Percentiles rank a stretch among this genome's conserved stretches.
Conservation (phyloP, 2,888 invertebrate species). For the Nomada ruficornis region DNA sequence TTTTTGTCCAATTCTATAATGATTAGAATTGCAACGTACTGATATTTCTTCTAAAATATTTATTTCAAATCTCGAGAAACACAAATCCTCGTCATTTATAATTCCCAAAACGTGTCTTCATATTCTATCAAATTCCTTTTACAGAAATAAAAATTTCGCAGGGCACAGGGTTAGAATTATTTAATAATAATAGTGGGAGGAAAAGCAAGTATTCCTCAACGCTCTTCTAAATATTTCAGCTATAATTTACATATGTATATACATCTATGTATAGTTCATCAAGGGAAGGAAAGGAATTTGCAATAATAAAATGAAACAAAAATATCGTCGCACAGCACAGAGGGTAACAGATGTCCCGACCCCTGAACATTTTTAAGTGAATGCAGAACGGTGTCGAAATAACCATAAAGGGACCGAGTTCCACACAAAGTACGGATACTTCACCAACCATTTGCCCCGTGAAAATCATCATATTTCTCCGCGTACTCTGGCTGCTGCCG, state of each 20-base stretch:
- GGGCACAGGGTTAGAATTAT: no score
- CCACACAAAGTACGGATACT: constrained; percentile 27
- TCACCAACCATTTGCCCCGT: constrained; percentile 26
- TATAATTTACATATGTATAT: neutral
- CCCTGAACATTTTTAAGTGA: neutral
- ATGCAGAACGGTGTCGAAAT: constrained; percentile 1
- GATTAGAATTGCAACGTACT: neutral
- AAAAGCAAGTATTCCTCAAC: no score
- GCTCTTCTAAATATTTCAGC: no score
- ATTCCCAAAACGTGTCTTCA: no score
- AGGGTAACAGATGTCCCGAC: neutral
- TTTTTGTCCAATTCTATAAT: neutral
- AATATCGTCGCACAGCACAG: neutral
- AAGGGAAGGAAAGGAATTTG: neutral
- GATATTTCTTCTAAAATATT: no score
- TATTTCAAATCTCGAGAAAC: no score
- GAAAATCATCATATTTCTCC: constrained; percentile 33
- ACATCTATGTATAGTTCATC: neutral
- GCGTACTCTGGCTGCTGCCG: constrained; percentile 1
- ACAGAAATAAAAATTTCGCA: no score
- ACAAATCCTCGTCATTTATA: no score
- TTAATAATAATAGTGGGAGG: no score
- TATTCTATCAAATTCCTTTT: no score
- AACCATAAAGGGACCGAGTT: constrained; percentile 20
- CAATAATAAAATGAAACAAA: neutral